Evolutionary conservation across 2,888 invertebrate genomes (phyloP), one percentile per base, ranked within the genome.

Genomic region (Cremastobaeus sp.): DNA sequence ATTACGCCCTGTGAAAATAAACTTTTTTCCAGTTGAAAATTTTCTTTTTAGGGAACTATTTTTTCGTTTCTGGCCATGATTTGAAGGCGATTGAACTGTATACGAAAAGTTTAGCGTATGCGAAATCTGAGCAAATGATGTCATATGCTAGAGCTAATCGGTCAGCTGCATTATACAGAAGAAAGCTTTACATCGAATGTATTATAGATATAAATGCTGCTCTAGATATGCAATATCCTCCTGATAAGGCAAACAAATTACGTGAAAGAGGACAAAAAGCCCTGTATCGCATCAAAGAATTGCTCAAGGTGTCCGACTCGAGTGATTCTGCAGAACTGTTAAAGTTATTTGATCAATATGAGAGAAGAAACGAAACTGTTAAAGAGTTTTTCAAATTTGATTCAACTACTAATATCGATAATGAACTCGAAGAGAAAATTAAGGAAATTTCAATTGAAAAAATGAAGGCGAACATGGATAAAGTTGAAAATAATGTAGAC

Each of bases 81-180:
- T 55, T 74, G 1, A 84, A 85, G 48, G 88, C 88, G 6, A 85
- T 87, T 30, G 84, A 86, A 52, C 82, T 81, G 72, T 87, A 87
- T 43, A 85, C 86, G 1, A 82, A 79, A 76, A 86, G 87, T 57
- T 77, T 88, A 9, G 88, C 87, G 9, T 87, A 82, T 39, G 85
- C 88, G 2, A 77, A 79, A 32, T 79, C 77, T 9, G 75, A 83
- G 3, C 81, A 86, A 55, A 77, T 84, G 1, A 84, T 83, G 84
- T 81, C 86, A 1, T 79, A 85, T 17, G 87, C 88, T 8, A 78
- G 84, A 41, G 88, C 88, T n/a, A 88, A 87, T 77, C 82, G 88
- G 12, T 88, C 88, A 1, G 88, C 88, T 1, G 87, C 87, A 14
- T 76, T 88, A 3, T 88, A 85, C 50, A 80, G 87, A 21, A 85